Conservation (phyloP, 1,140 invertebrate genomes). For the Nebria ingens region DNA sequence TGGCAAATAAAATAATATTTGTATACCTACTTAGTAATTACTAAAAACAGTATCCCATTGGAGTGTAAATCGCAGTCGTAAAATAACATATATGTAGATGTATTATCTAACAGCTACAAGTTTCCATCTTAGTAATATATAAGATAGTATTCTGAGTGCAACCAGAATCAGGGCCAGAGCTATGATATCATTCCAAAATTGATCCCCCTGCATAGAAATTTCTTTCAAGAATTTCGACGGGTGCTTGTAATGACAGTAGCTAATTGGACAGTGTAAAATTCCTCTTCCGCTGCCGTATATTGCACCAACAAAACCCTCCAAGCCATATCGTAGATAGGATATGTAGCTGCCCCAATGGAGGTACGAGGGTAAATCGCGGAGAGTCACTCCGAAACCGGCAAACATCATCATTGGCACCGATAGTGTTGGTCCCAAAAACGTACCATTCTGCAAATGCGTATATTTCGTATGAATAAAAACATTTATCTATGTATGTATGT, state of each 20-base stretch:
- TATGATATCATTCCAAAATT: conserved; percentile 74
- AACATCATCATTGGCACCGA: conserved; percentile 83
- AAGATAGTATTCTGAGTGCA: conserved; percentile 60
- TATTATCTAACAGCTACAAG: conserved; percentile 53
- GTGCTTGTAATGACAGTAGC: conserved; percentile 68
- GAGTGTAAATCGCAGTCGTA: too few species aligned
- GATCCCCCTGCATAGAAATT: conserved; percentile 66
- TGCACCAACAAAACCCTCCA: conserved; percentile 73
- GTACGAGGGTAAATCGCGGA: conserved; percentile 65
- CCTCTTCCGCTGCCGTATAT: conserved; percentile 69
- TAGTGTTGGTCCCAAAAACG: conserved; percentile 65
- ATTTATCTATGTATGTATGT: background rate
- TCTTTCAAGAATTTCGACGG: conserved; percentile 64
- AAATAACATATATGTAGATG: background rate
- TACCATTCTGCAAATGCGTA: conserved; percentile 54
- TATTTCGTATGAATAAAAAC: conserved; percentile 11
- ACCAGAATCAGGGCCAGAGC: conserved; percentile 61
- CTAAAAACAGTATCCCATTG: too few species aligned
- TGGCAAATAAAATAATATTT: too few species aligned
- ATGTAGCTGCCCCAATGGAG: conserved; percentile 80
- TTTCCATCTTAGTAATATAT: conserved; percentile 71
- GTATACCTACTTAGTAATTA: too few species aligned
- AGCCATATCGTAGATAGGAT: conserved; percentile 76
- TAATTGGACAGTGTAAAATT: conserved; percentile 45
- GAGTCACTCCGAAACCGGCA: conserved; percentile 67